A percentile compares a stretch with the other conserved stretches of the same genome.
phyloP scores from a whole-genome alignment of 2,888 invertebrate genomes.

The Pycnomerus fuliginosus region DNA sequence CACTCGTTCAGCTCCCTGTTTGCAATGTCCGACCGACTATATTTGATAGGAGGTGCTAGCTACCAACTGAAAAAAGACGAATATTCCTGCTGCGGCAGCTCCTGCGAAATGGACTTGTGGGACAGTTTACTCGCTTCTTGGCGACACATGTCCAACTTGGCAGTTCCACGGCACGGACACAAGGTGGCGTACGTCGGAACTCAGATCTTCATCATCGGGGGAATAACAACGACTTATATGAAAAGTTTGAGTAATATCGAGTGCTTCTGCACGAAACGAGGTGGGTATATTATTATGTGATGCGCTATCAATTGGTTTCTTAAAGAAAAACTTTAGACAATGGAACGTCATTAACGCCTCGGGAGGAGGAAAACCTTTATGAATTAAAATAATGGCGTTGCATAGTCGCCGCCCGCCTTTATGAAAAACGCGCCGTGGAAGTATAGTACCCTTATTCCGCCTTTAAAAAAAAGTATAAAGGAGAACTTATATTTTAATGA shows the following conservation, averaged over 20 bases:
- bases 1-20: slow-evolving; percentile 57
- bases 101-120: slow-evolving; percentile 63
- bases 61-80: slow-evolving; percentile 21
- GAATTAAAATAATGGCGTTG: too few relatives aligned
- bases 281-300: slow-evolving; percentile 29
- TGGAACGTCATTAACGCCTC: too few relatives aligned
- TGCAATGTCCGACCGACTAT: slow-evolving; percentile 61
- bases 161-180: slow-evolving; percentile 66
- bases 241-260: slow-evolving; percentile 66
- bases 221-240: slow-evolving; percentile 66
- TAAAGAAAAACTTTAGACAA: not conserved
- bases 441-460: too few relatives aligned
- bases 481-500: too few relatives aligned
- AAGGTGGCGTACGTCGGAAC: slow-evolving; percentile 64
- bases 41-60: slow-evolving; percentile 68
- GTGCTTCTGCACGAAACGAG: slow-evolving; percentile 64
- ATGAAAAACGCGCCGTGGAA: too few relatives aligned
- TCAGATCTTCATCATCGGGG: slow-evolving; percentile 65
- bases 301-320: not conserved
- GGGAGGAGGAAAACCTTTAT: too few relatives aligned
- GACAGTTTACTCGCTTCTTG: slow-evolving; percentile 59
- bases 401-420: too few relatives aligned
- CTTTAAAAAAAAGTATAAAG: too few relatives aligned
- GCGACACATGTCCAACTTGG: slow-evolving; percentile 62
- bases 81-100: slow-evolving; percentile 59